Base-by-base conservation (phyloP, 1,140 invertebrate species). In the Aphis craccivora region DNA sequence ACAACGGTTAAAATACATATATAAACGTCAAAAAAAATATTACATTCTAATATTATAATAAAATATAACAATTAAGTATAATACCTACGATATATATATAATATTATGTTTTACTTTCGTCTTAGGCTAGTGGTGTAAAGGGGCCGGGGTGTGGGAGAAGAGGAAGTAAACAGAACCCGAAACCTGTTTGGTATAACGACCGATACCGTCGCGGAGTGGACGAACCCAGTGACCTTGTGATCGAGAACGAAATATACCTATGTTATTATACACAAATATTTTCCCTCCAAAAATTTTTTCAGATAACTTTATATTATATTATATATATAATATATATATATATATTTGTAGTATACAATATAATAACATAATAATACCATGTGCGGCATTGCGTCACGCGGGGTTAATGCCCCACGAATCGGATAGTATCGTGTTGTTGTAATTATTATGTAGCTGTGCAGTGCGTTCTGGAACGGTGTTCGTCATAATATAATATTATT, bases 141-240 rank as follows among this genome's bases (percentile, higher is more conserved):
- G 6, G 40, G 81, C 11, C 43, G 20, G 45, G n/a, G 14, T 35
- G 23, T 43, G 37, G 22, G 91, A 76, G 43, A n/a, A 83, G 43
- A 83, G 76, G 67, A 92, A 83, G 91, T 92, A 92, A 92, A 92
- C 90, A 91, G 25, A 92, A 92, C 91, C 67, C 67, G 90, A 91
- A 90, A 90, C 89, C 89, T 67, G 89, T 90, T 90, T 90, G 37
- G 88, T 1, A 40, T 40, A 35, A 35, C 48, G 22, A 45, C 22
- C n/a, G 30, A 35, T 18, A 51, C 53, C 88, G 53, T 40, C 35
- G 45, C 35, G 89, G 89, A 43, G 37, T 90, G 37, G 53, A 43
- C 89, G 89, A 90, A 90, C 53, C 89, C 55, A 90, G 89, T 90
- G 89, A 90, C 89, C 89, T 90, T 90, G 53, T 90, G 53, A 90